Evolutionary conservation across 1,140 invertebrate genomes (phyloP).

Genomic region (Aphelenchoides besseyi): DNA sequence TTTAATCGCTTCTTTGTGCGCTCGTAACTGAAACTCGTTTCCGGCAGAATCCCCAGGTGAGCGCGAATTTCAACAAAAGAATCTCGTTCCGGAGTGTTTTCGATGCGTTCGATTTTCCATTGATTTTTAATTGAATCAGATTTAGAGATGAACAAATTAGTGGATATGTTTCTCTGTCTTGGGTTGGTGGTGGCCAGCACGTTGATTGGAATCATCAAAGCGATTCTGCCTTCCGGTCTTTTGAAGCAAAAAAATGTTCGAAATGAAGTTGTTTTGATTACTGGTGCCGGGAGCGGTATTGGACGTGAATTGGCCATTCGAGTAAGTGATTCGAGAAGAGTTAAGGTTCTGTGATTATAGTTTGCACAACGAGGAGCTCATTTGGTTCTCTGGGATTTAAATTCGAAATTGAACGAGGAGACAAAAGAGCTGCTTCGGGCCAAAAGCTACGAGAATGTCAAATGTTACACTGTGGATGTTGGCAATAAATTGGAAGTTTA

Average conservation of each 20-base stretch:
- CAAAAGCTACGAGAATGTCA: constrained; percentile 68
- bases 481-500: constrained; percentile 75
- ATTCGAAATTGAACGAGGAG: constrained; percentile 75
- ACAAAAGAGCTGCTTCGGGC: constrained; percentile 71
- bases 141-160: neutral
- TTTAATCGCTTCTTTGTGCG: too few species aligned
- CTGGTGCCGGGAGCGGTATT: constrained; percentile 84
- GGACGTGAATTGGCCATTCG: constrained; percentile 74
- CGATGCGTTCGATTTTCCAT: too few species aligned
- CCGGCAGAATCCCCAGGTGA: too few species aligned
- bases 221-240: constrained; percentile 46
- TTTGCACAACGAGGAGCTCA: constrained; percentile 74
- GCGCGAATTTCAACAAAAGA: too few species aligned
- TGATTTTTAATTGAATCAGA: neutral
- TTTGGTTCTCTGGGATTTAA: constrained; percentile 87
- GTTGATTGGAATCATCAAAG: constrained; percentile 37
- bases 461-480: constrained; percentile 71
- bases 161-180: neutral
- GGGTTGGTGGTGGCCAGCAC: neutral
- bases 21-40: too few species aligned
- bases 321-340: constrained; percentile 3
- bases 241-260: constrained; percentile 48
- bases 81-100: too few species aligned
- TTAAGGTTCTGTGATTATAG: constrained; percentile 31
- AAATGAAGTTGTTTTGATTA: constrained; percentile 71